Percentiles rank a stretch among this genome's conserved stretches.
These are phyloP conservation scores for Battus philenor DNA, from an alignment of 1,140 invertebrate genomes.

Conservation along the genomic window DNA sequence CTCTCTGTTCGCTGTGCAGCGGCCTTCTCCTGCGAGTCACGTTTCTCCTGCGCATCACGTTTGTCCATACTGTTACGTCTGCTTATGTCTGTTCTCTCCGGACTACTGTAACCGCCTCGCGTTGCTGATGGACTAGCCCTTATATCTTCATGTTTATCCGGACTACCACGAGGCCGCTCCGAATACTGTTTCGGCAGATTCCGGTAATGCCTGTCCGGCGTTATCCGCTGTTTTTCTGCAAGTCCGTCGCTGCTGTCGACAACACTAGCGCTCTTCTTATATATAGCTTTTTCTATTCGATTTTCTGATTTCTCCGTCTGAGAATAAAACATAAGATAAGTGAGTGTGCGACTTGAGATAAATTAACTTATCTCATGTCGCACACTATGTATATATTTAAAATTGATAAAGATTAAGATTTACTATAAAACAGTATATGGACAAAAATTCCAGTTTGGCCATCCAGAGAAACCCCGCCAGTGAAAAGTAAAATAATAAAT, in stretches of 20 bases:
- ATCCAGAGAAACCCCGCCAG: too few species aligned
- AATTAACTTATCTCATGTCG: too few species aligned
- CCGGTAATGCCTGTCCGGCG: conserved; percentile 3
- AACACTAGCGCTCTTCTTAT: neutral
- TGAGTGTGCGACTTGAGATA: too few species aligned
- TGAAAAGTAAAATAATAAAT: too few species aligned
- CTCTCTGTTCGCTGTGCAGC: conserved; percentile 23
- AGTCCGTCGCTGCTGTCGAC: neutral
- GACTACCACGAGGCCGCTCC: conserved; percentile 7
- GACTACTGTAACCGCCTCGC: neutral
- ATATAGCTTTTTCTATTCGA: neutral
- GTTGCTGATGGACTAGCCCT: neutral
- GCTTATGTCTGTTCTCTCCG: neutral
- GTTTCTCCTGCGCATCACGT: neutral
- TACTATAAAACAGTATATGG: too few species aligned
- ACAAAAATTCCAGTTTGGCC: too few species aligned
- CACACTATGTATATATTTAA: too few species aligned
- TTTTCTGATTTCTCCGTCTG: conserved; percentile 6
- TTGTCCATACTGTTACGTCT: conserved; percentile 16
- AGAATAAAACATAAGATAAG: too few species aligned
- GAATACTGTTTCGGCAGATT: neutral
- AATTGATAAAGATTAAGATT: too few species aligned
- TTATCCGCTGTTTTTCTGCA: conserved; percentile 1
- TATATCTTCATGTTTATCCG: neutral
- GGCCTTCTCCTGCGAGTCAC: conserved; percentile 10